Conservation (phyloP, 2,888 invertebrate genomes). For the Hylaea fasciaria region DNA sequence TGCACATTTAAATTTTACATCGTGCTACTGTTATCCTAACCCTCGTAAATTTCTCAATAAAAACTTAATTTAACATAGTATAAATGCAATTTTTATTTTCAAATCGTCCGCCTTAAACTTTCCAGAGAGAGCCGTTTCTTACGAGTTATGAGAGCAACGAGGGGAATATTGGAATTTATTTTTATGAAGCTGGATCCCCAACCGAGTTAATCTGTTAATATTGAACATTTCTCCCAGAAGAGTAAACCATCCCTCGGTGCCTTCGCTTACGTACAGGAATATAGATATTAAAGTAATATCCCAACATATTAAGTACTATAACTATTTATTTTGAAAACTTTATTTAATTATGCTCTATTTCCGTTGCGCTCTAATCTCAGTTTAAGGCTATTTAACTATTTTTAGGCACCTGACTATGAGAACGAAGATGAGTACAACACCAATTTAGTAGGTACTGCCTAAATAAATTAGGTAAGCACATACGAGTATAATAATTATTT, state of each 20-base stretch:
- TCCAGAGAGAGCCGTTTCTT: conserved; percentile 75
- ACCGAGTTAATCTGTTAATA: conserved; percentile 80
- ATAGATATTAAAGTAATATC: not conserved
- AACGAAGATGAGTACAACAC: no score
- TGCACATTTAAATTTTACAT: conserved; percentile 11
- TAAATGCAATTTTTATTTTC: conserved; percentile 80
- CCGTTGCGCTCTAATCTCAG: no score
- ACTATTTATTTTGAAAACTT: no score
- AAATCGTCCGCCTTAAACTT: conserved; percentile 77
- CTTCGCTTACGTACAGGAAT: conserved; percentile 17
- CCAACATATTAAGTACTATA: no score
- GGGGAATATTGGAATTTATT: conserved; percentile 79
- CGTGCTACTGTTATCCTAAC: conserved; percentile 50
- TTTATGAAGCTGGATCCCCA: conserved; percentile 74
- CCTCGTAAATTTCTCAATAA: conserved; percentile 73
- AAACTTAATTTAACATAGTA: conserved; percentile 77
- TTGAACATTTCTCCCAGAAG: conserved; percentile 73
- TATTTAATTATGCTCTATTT: no score
- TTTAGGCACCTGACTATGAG: no score
- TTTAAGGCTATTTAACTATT: no score
- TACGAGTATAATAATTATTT: no score
- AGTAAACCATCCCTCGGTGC: conserved; percentile 58
- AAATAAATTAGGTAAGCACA: no score
- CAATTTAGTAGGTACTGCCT: no score
- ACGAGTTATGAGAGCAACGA: conserved; percentile 76